These are phyloP conservation scores for Pelusios castaneus DNA, from an alignment of 2,113 vertebrate species.

Conservation along the genomic window DNA sequence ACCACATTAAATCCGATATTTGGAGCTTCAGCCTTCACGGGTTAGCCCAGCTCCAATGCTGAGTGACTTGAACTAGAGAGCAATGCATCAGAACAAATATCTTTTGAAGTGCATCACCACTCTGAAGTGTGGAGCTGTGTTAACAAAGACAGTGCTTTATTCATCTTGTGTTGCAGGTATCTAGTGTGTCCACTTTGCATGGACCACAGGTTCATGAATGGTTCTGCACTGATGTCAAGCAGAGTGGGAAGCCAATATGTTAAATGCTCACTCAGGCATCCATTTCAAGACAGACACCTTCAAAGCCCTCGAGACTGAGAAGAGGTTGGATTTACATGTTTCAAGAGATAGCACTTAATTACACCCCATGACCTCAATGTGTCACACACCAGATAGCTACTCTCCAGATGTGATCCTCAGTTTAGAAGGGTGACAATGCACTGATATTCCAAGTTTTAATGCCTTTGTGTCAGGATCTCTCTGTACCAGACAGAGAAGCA, in stretches of 20 bases:
- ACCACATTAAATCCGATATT: neutral
- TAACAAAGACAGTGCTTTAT: neutral
- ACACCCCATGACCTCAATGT: neutral
- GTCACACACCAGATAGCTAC: neutral
- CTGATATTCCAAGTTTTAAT: neutral
- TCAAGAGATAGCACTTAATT: neutral
- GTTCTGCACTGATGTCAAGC: neutral
- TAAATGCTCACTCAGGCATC: neutral
- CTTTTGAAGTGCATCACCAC: neutral
- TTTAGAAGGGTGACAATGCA: neutral
- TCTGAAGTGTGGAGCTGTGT: neutral
- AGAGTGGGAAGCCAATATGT: neutral
- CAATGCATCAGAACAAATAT: fast-evolving
- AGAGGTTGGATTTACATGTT: neutral
- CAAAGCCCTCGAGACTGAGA: neutral
- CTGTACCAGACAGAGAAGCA: neutral
- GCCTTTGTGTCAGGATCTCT: neutral
- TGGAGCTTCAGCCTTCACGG: neutral
- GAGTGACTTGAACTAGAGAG: neutral
- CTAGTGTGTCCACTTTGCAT: neutral
- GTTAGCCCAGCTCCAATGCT: fast-evolving
- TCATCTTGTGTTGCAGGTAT: neutral
- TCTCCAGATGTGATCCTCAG: neutral
- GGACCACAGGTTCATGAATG: neutral
- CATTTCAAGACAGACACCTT: neutral